Evolutionary conservation across 2,888 invertebrate species (phyloP), one percentile per base, ranked within the genome.

Genomic region (Synanthedon tipuliformis): DNA sequence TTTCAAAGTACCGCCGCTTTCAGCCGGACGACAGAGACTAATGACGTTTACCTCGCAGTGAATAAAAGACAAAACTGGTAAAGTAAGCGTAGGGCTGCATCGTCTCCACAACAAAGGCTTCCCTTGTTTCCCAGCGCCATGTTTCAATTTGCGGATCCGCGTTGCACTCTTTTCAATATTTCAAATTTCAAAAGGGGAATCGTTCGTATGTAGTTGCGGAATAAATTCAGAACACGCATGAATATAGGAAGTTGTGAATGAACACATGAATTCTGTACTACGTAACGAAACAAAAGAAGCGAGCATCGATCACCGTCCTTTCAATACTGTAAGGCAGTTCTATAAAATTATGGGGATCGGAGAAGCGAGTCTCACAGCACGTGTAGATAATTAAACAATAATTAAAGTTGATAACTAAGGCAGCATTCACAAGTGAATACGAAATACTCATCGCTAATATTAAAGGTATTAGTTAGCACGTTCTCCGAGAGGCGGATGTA

Each of bases 111-210:
- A 62, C 61, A 61, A 65, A 63, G 61, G 60, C 56, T 54, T 61
- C 34, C 34, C 34, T 34, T 34, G 56, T 55, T 67, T 67, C 60
- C 56, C 60, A 68, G 71, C 71, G 68, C 62, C 61, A 64, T 64
- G 66, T 66, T 65, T 62, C 63, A 53, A 63, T 34, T 65, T 64
- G 65, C 61, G 58, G 60, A 66, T 61, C 61, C 61, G 57, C 61
- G 57, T 68, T 34, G 61, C 72, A 73, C 65, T 72, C 68, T 71
- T 72, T 71, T 64, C 67, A 66, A 69, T 71, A 69, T 66, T 60
- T 55, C 62, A 34, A 27, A 7, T 27, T 27, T 8, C 8, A 27
- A 34, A 34, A 34, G 0, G 34, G 59, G 54, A 54, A 45, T 15
- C 45, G 45, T 45, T 34, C 34, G 34, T 34, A 34, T 34, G 10